Conservation (phyloP, 2,888 invertebrate genomes). For the Caenorhabditis virilis region DNA sequence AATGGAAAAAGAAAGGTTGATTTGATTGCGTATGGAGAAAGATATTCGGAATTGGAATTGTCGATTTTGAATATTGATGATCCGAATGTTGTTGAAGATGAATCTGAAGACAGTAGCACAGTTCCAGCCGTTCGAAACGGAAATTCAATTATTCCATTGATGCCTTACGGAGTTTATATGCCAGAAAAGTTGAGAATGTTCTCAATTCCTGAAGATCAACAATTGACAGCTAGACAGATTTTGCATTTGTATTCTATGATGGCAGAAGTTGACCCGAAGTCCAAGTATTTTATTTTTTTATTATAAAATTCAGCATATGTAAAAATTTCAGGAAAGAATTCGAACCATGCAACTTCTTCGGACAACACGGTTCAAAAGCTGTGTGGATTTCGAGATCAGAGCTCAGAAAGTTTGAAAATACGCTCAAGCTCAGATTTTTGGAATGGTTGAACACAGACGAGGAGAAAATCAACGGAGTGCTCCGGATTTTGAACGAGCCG, state of each 20-base stretch:
- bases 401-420: conserved; percentile 57
- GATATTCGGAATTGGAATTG: conserved; percentile 67
- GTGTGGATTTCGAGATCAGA: conserved; percentile 61
- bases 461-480: conserved; percentile 50
- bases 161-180: conserved; percentile 66
- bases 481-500: conserved; percentile 39
- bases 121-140: neutral
- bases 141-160: conserved; percentile 43
- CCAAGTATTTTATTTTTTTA: conserved; percentile 48
- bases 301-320: neutral
- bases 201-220: conserved; percentile 66
- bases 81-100: conserved; percentile 23
- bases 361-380: conserved; percentile 38
- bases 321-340: conserved; percentile 49
- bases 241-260: conserved; percentile 62
- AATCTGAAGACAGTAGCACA: neutral
- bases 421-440: conserved; percentile 60
- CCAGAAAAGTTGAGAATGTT: conserved; percentile 67
- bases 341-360: conserved; percentile 63
- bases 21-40: conserved; percentile 61
- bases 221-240: conserved; percentile 63
- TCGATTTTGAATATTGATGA: conserved; percentile 57
- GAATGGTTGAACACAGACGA: conserved; percentile 63
- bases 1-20: conserved; percentile 51
- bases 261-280: conserved; percentile 54